Conservation (phyloP, 2,888 invertebrate genomes). For the Sinotaia quadrata region DNA sequence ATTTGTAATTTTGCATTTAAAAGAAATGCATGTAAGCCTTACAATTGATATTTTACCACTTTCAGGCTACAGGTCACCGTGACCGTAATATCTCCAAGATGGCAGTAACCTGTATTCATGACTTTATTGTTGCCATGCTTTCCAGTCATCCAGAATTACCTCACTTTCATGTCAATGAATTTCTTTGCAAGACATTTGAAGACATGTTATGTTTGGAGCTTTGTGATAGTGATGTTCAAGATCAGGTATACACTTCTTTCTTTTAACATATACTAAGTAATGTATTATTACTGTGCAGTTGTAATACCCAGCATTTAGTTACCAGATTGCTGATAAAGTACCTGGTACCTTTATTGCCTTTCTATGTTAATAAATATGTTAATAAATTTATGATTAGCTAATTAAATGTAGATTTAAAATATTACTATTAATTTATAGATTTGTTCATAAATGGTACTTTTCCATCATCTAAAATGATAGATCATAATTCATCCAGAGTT, state of each 20-base stretch:
- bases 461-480: no score
- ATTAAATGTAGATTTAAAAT: background rate
- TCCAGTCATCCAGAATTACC: conserved; percentile 90
- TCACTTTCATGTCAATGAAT: conserved; percentile 96
- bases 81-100: conserved; percentile 90
- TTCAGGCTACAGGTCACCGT: conserved; percentile 93
- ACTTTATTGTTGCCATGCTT: conserved; percentile 88
- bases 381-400: background rate
- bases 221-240: conserved; percentile 93
- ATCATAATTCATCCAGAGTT: no score
- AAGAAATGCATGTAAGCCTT: no score
- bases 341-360: background rate
- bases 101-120: conserved; percentile 90
- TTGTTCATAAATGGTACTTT: no score
- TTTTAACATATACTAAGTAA: background rate
- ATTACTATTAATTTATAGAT: background rate
- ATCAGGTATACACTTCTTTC: conserved; percentile 75
- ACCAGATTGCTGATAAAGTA: background rate
- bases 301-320: background rate
- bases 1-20: no score
- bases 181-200: conserved; percentile 94
- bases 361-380: background rate
- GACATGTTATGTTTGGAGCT: conserved; percentile 92
- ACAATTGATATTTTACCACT: no score
- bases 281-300: background rate